Conservation (phyloP, 2,888 invertebrate genomes). For the Cataglyphis rosenhaueri region DNA sequence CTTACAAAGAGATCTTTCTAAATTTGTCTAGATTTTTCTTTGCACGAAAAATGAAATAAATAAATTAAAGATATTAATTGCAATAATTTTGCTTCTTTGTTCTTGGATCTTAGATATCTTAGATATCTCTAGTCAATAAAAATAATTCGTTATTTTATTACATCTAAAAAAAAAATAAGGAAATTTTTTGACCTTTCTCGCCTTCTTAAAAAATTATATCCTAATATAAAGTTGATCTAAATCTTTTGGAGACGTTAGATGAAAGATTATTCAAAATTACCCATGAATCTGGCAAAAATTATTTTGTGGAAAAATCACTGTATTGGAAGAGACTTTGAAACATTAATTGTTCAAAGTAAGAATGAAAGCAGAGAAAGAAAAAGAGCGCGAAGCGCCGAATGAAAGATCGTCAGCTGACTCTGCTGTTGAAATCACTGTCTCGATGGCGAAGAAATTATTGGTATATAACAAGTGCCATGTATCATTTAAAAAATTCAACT, state of each 20-base stretch:
- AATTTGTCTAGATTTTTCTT: too few species aligned
- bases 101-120: too few species aligned
- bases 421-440: slow-evolving; percentile 52
- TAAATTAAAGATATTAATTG: too few species aligned
- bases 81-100: too few species aligned
- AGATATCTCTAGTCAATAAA: too few species aligned
- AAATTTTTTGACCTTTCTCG: not conserved
- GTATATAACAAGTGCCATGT: too few species aligned
- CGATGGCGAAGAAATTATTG: slow-evolving; percentile 68
- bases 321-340: not conserved
- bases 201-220: not conserved
- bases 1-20: too few species aligned
- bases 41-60: too few species aligned
- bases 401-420: slow-evolving; percentile 74
- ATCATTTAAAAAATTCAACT: too few species aligned
- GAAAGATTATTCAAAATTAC: slow-evolving; percentile 5
- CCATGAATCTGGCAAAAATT: slow-evolving; percentile 11
- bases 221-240: slow-evolving; percentile 1
- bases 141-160: too few species aligned
- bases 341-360: not conserved
- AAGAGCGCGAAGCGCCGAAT: slow-evolving; percentile 48
- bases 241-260: not conserved
- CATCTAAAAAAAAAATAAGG: too few species aligned
- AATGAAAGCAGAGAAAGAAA: slow-evolving; percentile 27
- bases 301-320: slow-evolving; percentile 18